Conservation (phyloP, 92 coral and sea anemone species). For the Hydrozoanthus gracilis region DNA sequence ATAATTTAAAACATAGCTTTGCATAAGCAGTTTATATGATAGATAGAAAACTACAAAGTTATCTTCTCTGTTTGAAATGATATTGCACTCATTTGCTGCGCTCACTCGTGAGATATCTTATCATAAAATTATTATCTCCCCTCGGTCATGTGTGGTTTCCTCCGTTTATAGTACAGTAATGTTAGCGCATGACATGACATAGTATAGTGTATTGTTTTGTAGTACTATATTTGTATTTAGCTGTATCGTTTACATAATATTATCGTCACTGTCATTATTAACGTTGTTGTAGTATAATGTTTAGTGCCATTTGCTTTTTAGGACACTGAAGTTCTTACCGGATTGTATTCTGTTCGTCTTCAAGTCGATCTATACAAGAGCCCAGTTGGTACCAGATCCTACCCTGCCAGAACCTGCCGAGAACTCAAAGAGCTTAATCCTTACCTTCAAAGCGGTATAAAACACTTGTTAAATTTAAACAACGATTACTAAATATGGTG, state of each 20-base stretch:
- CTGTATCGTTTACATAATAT: neutral
- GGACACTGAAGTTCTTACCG: conserved; percentile 32
- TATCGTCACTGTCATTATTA: neutral
- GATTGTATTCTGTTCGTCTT: conserved; percentile 36
- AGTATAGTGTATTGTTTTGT: too few species aligned
- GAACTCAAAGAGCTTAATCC: conserved; percentile 56
- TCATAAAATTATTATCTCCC: too few species aligned
- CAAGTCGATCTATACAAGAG: conserved; percentile 51
- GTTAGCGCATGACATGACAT: too few species aligned
- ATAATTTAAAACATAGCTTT: too few species aligned
- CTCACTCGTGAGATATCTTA: too few species aligned
- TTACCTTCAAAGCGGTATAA: conserved; percentile 46
- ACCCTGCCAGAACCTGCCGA: conserved; percentile 60
- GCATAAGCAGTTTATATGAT: too few species aligned
- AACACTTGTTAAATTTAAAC: neutral
- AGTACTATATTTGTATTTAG: neutral
- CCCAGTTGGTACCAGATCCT: conserved; percentile 49
- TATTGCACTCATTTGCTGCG: too few species aligned
- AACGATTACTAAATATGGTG: too few species aligned
- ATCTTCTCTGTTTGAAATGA: too few species aligned
- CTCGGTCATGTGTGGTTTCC: too few species aligned
- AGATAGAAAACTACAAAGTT: too few species aligned
- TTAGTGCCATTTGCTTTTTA: conserved; percentile 5
- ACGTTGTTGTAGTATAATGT: neutral
- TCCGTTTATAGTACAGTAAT: too few species aligned